These are phyloP conservation scores for Actias luna DNA, from an alignment of 2,888 invertebrate genomes.

Conservation along the genomic window DNA sequence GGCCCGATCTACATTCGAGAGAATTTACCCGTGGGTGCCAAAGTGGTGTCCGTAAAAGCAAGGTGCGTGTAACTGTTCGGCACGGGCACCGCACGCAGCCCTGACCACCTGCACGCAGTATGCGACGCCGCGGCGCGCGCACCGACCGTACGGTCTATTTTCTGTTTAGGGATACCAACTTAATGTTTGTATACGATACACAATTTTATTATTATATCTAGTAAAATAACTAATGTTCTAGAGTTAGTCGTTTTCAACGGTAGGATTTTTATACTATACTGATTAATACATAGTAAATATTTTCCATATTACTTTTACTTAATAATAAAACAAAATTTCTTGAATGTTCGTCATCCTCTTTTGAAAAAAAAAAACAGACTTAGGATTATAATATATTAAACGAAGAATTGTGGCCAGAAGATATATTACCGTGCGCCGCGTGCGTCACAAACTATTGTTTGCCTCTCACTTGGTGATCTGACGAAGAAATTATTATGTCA, in stretches of 20 bases:
- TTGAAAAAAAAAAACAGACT: background rate
- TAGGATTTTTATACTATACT: background rate
- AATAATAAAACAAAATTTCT: background rate
- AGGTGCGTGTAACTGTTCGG: constrained; percentile 90
- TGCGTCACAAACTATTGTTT: constrained; percentile 61
- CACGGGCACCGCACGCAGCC: constrained; percentile 85
- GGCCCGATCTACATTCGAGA: constrained; percentile 98
- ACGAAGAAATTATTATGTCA: constrained; percentile 48
- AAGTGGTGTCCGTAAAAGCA: constrained; percentile 99
- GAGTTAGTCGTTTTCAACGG: background rate
- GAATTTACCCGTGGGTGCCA: constrained; percentile 98
- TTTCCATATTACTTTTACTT: background rate
- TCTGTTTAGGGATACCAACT: constrained; percentile 7
- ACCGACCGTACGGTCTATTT: constrained; percentile 16
- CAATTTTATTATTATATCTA: background rate
- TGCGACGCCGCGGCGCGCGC: constrained; percentile 46
- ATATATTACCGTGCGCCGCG: constrained; percentile 53
- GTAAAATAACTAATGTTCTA: background rate
- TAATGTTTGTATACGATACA: background rate
- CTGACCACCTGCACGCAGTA: constrained; percentile 76
- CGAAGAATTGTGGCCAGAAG: background rate
- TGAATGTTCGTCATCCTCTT: background rate
- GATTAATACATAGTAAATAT: background rate
- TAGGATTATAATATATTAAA: background rate
- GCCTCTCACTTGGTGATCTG: constrained; percentile 76